Base-by-base conservation (phyloP, 2,888 invertebrate genomes). In the Dorcus hopei region DNA sequence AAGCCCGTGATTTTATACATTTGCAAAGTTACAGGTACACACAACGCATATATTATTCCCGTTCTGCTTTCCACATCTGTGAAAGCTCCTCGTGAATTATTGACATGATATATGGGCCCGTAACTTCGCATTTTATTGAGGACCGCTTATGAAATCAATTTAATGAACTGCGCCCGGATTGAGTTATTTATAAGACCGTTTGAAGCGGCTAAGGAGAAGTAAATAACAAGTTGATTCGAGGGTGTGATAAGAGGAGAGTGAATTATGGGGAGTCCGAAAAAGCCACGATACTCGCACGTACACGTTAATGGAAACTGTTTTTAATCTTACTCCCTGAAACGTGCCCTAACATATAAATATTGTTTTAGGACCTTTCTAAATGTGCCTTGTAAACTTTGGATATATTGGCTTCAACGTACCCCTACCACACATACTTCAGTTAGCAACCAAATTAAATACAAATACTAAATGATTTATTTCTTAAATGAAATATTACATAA, bases 331-430 rank as follows among this genome's bases (percentile, higher is more conserved):
- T 16, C 11, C 11, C 11, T 14, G 51, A 38, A 39, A 51, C 51
- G 51, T 51, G 51, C 51, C 40, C 51, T 14, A 51, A 51, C 51
- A 51, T 51, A 51, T 51, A 51, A 51, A 51, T 51, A 51, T 51
- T 51, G 51, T 51, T 51, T 40, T 45, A 45, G 45, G 45, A 19
- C 45, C 23, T 9, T 23, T 33, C 26, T 33, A 33, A 33, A 33
- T 33, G 26, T 33, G 26, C 26, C 26, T 33, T 33, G 7, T 33
- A 33, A 33, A 33, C 26, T 33, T 33, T 33, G 26, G 26, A 33
- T 33, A 33, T 33, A 33, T 33, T 33, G 19, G 4, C 26, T 33
- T 33, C 26, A 33, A 6, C 26, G 26, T 33, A 33, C 26, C 26
- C 19, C 26, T 33, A 33, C 3, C 26, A 33, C 26, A 33, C 6